Base-by-base conservation (phyloP, 2,797 vertebrate genomes). In the Alcedo quadribrachys region DNA sequence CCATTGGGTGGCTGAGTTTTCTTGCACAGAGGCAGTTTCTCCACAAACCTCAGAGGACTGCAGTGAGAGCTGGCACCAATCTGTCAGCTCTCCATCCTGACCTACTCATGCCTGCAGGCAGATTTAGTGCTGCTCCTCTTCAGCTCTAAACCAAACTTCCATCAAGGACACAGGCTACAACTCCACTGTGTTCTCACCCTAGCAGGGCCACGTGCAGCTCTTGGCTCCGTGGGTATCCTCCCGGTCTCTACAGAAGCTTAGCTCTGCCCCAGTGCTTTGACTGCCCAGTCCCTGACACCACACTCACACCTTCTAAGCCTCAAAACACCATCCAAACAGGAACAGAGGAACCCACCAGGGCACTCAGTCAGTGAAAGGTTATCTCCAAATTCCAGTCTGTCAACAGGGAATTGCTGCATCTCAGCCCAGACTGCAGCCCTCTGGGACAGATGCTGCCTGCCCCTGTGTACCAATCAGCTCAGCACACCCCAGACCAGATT, bases 61-160 rank as follows among this genome's bases (percentile, higher is more conserved):
- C 42, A 28, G 33, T 0, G 0, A 33, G 25, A 51, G 60, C 1
- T 73, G 35, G 43, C 21, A 15, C 6, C 9, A 13, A 68, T 1
- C 30, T 2, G 11, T 3, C 27, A 51, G 5, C 48, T 28, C 25
- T 27, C n/a, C 21, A 73, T 60, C 35, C 42, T 30, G 62, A 43
- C 15, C 83, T 53, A 7, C 57, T 55, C 21, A 11, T 0, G 20
- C 21, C 53, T 50, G 19, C 9, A 10, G 5, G 11, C 33, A 42
- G 21, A 11, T 50, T 58, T 63, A 48, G 24, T 0, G 24, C 21
- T 16, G 19, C 15, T 43, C 9, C 3, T 60, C 40, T 70, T 30
- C 8, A 45, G 25, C 90, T 83, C 22, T 20, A 57, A 65, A 48
- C 9, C 50, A 50, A 7, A 57, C 11, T 53, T 11, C 27, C 3